These are phyloP conservation scores for Strigamia maritima DNA, from an alignment of 2,888 invertebrate genomes.

Conservation along the genomic window DNA sequence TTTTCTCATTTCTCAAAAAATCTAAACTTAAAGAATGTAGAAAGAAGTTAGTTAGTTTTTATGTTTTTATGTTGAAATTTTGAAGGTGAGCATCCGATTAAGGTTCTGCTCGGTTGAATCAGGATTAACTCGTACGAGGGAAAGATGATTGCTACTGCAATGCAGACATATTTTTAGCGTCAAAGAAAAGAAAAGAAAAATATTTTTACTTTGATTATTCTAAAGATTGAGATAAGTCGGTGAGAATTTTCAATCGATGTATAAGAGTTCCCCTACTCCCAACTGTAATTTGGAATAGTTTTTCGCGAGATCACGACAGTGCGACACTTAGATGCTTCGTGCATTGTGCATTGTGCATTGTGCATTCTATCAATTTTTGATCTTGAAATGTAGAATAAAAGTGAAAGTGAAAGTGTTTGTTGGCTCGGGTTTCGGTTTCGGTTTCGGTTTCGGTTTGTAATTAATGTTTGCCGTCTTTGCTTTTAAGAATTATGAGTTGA, in stretches of 20 bases:
- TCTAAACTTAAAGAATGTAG: neutral
- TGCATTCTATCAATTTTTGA: too few relatives aligned
- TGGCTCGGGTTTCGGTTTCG: too few relatives aligned
- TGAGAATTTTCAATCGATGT: neutral
- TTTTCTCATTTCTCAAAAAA: neutral
- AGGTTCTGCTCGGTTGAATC: neutral
- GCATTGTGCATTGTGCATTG: too few relatives aligned
- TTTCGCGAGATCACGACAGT: neutral
- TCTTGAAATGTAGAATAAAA: too few relatives aligned
- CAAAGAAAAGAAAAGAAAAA: neutral
- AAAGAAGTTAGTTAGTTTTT: neutral
- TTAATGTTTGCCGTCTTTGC: constrained; percentile 20
- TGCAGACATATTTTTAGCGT: neutral
- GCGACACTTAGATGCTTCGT: too few relatives aligned
- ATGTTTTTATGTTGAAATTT: too few relatives aligned
- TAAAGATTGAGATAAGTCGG: neutral
- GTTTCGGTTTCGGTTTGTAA: neutral
- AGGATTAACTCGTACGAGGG: too few relatives aligned
- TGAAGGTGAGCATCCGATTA: neutral
- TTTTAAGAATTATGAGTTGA: constrained; percentile 26
- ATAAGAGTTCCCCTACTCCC: neutral
- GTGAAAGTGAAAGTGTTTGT: too few relatives aligned
- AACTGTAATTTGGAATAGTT: neutral
- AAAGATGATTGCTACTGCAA: too few relatives aligned
- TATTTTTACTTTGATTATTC: too few relatives aligned